Conservation (phyloP, 2,888 invertebrate genomes). For the Leucophora obtusa region DNA sequence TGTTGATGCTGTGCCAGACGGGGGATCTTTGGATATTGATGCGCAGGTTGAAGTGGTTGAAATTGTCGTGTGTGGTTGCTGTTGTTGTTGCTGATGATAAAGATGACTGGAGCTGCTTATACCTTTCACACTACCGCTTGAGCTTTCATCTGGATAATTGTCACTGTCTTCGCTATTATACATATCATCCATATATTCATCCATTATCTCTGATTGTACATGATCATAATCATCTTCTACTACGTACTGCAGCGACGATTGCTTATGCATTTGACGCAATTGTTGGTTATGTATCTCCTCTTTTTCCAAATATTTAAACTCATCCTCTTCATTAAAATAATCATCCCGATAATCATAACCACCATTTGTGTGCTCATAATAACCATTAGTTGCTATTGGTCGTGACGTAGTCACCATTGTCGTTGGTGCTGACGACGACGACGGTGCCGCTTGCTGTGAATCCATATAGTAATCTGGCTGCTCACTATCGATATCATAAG, state of each 20-base stretch:
- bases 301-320: conserved; percentile 77
- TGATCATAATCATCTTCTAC: conserved; percentile 57
- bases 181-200: conserved; percentile 74
- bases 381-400: conserved; percentile 67
- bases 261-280: conserved; percentile 60
- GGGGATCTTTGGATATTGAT: not conserved
- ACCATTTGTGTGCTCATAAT: conserved; percentile 73
- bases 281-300: conserved; percentile 68
- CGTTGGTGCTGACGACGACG: conserved; percentile 43
- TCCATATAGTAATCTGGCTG: conserved; percentile 76
- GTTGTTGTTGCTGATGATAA: conserved; percentile 26
- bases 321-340: conserved; percentile 78
- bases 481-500: conserved; percentile 75
- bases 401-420: no score
- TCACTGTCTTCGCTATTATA: conserved; percentile 76
- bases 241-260: conserved; percentile 64
- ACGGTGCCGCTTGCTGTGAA: conserved; percentile 67
- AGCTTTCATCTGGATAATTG: conserved; percentile 76
- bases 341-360: conserved; percentile 78
- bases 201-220: conserved; percentile 66
- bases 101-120: not conserved
- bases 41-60: conserved; percentile 28
- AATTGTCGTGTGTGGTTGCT: conserved; percentile 14
- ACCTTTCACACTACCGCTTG: conserved; percentile 71
- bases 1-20: not conserved